Conservation (phyloP, 1,140 invertebrate species). For the Bicyclus anynana region DNA sequence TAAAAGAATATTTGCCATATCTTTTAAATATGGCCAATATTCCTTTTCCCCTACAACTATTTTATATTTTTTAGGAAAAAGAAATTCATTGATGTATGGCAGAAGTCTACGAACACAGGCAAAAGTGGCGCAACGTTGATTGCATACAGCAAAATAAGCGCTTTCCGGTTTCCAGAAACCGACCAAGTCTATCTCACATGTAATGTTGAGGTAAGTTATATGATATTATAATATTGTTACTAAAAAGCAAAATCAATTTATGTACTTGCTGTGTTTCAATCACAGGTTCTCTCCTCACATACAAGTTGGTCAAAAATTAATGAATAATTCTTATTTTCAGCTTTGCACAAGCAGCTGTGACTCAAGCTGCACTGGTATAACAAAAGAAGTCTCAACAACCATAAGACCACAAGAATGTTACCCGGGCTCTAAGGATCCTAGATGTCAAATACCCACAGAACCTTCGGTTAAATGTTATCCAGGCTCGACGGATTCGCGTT, state of each 20-base stretch:
- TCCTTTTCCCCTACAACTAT: conserved; percentile 5
- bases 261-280: no score
- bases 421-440: conserved; percentile 59
- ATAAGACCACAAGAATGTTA: conserved; percentile 46
- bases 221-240: no score
- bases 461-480: conserved; percentile 1
- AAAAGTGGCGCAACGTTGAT: conserved; percentile 80
- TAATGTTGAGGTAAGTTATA: conserved; percentile 82
- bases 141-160: conserved; percentile 82
- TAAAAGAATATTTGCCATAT: no score
- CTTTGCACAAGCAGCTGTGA: conserved; percentile 66
- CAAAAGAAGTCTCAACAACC: conserved; percentile 48
- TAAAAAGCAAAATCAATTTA: no score
- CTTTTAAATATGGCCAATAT: no score
- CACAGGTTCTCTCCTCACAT: no score
- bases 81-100: conserved; percentile 83
- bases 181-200: conserved; percentile 86
- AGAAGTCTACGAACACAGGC: conserved; percentile 78
- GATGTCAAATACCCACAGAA: conserved; percentile 49
- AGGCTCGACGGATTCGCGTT: conserved; percentile 16
- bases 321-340: conserved; percentile 51
- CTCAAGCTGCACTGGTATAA: conserved; percentile 46
- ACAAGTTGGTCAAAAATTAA: no score
- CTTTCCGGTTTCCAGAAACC: conserved; percentile 85
- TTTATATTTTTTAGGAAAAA: conserved; percentile 74